These are phyloP conservation scores for Leucoraja ocellata DNA, from an alignment of 2,797 vertebrate species.

Conservation along the genomic window DNA sequence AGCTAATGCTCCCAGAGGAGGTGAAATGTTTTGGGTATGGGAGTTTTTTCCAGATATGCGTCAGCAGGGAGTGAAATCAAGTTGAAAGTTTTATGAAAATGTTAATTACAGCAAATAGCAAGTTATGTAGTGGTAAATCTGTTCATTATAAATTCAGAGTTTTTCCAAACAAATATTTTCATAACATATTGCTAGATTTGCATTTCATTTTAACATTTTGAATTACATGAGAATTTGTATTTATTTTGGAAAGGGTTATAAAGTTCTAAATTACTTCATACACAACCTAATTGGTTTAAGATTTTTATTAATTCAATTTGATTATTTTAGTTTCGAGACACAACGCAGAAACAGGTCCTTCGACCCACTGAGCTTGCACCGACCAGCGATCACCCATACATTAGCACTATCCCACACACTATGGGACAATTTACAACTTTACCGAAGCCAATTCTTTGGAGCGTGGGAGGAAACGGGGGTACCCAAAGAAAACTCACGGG, in stretches of 20 bases:
- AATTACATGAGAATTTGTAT: neutral
- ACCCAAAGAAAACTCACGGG: no score
- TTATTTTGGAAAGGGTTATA: neutral
- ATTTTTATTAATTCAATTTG: neutral
- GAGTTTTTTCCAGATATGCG: neutral
- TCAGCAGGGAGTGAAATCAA: neutral
- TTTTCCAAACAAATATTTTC: neutral
- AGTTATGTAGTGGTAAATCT: neutral
- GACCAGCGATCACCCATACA: no score
- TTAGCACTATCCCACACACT: no score
- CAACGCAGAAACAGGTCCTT: no score
- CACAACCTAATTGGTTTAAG: neutral
- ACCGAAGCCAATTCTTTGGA: no score
- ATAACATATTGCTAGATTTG: conserved; percentile 17
- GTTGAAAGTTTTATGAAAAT: neutral
- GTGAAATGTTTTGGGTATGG: neutral
- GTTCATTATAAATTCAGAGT: neutral
- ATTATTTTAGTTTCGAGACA: neutral
- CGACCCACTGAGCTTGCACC: no score
- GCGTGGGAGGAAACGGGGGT: no score
- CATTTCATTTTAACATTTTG: neutral
- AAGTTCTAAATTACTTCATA: neutral
- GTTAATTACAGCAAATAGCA: neutral
- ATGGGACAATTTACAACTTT: no score
- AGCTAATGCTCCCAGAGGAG: neutral